Evolutionary conservation across 1,140 invertebrate species (phyloP).

Genomic region (Procambarus clarkii): DNA sequence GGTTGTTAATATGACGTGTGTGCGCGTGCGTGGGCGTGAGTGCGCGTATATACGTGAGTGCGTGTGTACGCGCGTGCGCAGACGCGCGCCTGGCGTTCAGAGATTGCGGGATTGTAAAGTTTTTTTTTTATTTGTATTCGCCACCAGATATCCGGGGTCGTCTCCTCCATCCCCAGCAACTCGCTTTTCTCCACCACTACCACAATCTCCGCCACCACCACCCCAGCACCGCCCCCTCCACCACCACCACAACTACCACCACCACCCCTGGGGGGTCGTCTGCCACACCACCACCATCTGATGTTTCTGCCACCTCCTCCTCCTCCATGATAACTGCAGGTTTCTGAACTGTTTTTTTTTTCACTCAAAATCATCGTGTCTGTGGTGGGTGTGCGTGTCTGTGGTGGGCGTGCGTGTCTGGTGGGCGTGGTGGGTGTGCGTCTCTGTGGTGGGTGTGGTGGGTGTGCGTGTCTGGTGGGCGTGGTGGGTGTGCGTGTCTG

Average conservation of each 20-base stretch:
- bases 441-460: no score
- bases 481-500: no score
- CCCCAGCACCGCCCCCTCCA: conserved; percentile 8
- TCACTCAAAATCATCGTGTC: no score
- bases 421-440: no score
- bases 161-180: conserved; percentile 4
- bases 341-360: neutral
- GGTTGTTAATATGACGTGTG: no score
- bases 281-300: neutral
- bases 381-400: no score
- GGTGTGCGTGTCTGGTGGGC: no score
- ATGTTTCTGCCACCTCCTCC: conserved; percentile 7
- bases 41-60: neutral
- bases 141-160: conserved; percentile 14
- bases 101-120: neutral
- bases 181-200: conserved; percentile 8
- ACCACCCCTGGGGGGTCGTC: conserved; percentile 1
- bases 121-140: neutral
- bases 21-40: neutral
- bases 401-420: no score
- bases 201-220: neutral
- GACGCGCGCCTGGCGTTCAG: neutral
- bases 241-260: neutral
- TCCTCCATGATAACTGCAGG: conserved; percentile 6
- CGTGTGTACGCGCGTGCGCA: neutral